Conservation (phyloP, 1,140 invertebrate genomes). For the Harpegnathos saltator region DNA sequence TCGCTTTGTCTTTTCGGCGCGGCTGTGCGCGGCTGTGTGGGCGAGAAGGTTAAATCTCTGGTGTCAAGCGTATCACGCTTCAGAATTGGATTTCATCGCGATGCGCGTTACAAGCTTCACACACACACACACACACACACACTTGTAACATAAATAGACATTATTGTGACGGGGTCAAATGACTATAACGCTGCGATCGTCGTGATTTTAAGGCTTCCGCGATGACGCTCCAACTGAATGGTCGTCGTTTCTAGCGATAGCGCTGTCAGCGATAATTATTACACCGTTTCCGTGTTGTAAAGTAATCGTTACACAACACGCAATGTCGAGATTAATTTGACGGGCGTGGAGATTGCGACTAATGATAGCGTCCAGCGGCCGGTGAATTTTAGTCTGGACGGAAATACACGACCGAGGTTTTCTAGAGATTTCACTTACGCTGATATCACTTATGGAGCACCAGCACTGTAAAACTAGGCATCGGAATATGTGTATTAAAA, state of each 20-base stretch:
- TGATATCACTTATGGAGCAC: too few relatives aligned
- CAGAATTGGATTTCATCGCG: slow-evolving; percentile 27
- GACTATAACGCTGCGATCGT: background rate
- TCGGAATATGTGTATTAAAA: too few relatives aligned
- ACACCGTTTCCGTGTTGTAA: background rate
- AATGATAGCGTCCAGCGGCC: background rate
- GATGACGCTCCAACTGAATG: background rate
- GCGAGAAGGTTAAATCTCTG: slow-evolving; percentile 50
- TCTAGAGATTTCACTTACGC: too few relatives aligned
- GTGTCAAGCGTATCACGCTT: slow-evolving; percentile 47
- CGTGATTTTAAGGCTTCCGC: background rate
- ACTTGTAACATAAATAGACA: slow-evolving; percentile 34
- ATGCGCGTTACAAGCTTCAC: slow-evolving; percentile 18
- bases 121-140: too few relatives aligned
- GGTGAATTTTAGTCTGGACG: background rate
- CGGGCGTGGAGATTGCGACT: background rate
- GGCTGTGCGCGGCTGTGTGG: slow-evolving; percentile 61
- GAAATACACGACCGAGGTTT: too few relatives aligned
- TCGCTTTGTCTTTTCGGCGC: slow-evolving; percentile 4
- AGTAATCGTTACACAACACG: background rate
- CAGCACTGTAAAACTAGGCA: too few relatives aligned
- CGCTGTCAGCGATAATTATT: background rate
- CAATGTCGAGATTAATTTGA: background rate
- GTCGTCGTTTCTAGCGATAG: background rate
- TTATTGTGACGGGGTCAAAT: slow-evolving; percentile 14